phyloP scores from a whole-genome alignment of 2,888 invertebrate species.

The Smittia sp. region DNA sequence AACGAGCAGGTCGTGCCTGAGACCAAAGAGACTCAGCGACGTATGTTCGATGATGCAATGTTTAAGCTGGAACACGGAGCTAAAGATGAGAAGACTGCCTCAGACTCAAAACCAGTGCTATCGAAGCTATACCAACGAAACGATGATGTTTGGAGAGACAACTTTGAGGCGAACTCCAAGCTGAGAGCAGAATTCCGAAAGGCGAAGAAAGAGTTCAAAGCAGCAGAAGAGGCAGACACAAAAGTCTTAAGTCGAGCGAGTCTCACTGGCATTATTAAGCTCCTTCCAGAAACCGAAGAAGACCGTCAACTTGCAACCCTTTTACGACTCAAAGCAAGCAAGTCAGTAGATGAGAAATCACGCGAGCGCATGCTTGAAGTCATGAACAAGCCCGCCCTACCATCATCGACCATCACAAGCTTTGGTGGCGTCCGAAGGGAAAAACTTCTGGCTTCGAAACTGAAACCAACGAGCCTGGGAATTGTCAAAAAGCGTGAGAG shows the following conservation, averaged over 20 bases:
- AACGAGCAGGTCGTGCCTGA: constrained; percentile 93
- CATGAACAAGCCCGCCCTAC: constrained; percentile 58
- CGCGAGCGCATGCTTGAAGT: constrained; percentile 56
- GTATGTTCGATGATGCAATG: constrained; percentile 95
- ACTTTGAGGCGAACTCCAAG: constrained; percentile 85
- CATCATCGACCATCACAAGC: constrained; percentile 55
- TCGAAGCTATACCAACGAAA: constrained; percentile 74
- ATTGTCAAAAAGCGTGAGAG: constrained; percentile 44
- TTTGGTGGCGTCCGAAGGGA: constrained; percentile 60
- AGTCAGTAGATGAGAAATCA: constrained; percentile 61
- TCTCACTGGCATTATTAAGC: constrained; percentile 59
- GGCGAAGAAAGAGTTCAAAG: constrained; percentile 73
- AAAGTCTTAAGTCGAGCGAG: constrained; percentile 71
- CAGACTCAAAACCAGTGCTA: constrained; percentile 68
- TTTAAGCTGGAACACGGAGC: constrained; percentile 91
- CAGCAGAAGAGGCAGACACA: constrained; percentile 65
- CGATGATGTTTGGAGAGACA: constrained; percentile 84
- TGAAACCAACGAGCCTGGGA: constrained; percentile 49
- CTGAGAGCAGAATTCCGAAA: constrained; percentile 79
- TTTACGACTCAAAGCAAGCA: constrained; percentile 64
- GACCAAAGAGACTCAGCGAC: constrained; percentile 85
- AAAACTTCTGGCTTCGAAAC: constrained; percentile 53
- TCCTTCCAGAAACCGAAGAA: constrained; percentile 76
- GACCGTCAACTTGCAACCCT: constrained; percentile 78
- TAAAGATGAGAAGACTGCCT: constrained; percentile 70